phyloP scores from a whole-genome alignment of 2,888 invertebrate species.

The Apodemia duryi region DNA sequence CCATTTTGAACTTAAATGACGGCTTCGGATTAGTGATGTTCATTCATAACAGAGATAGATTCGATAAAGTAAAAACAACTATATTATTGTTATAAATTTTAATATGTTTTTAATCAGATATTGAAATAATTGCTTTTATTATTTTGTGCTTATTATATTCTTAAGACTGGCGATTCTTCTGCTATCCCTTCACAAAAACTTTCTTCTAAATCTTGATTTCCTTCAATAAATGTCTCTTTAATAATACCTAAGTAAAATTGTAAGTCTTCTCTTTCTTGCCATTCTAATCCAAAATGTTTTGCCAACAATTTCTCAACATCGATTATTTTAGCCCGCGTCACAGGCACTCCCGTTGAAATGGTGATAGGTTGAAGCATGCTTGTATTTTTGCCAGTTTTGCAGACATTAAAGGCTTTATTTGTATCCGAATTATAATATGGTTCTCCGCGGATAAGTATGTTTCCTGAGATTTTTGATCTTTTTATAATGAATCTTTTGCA shows the following conservation, averaged over 20 bases:
- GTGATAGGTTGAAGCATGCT: constrained; percentile 28
- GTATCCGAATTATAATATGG: constrained; percentile 28
- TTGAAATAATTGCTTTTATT: too few species aligned
- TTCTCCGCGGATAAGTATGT: constrained; percentile 27
- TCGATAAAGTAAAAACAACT: neutral
- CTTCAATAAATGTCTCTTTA: constrained; percentile 21
- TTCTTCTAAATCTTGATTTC: constrained; percentile 24
- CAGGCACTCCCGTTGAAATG: constrained; percentile 21
- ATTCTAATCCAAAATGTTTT: constrained; percentile 32
- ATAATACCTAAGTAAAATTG: constrained; percentile 28
- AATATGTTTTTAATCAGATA: neutral
- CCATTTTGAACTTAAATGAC: neutral
- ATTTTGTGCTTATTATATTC: constrained; percentile 23
- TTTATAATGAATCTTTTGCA: constrained; percentile 32
- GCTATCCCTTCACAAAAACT: constrained; percentile 26
- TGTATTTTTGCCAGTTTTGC: constrained; percentile 30
- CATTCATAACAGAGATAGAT: neutral
- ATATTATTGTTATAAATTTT: too few species aligned
- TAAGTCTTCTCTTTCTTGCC: constrained; percentile 29
- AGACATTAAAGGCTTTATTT: constrained; percentile 27
- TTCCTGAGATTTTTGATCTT: constrained; percentile 30
- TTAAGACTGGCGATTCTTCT: constrained; percentile 25
- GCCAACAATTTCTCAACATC: constrained; percentile 31
- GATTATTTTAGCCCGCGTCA: constrained; percentile 25
- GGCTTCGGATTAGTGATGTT: neutral